Evolutionary conservation across 2,113 vertebrate genomes (phyloP), one percentile per base, ranked within the genome.

Genomic region (Dasypus novemcinctus): DNA sequence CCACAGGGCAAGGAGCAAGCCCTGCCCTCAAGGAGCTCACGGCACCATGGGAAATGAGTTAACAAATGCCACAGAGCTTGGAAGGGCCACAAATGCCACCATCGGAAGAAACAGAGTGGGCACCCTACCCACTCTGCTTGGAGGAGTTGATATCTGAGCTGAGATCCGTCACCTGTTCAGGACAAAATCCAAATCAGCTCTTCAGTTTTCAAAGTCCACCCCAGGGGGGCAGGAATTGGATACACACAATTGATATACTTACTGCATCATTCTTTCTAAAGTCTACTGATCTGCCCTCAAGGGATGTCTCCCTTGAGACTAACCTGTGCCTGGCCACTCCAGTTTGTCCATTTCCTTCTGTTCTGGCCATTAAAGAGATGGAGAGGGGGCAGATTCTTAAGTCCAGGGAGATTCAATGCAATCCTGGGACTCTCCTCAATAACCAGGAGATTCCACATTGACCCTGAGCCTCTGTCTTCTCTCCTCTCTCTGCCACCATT

Each of bases 151-250:
- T 1, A 41, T 31, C 72, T n/a, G 38, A 86, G 69, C 79, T 79
- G 84, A 92, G 91, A 49, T 41, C 31, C 9, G 81, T 92, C 38
- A 12, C 46, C 63, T 66, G 61, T 63, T 54, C 46, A 82, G 81
- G 66, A 85, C 66, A 88, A 84, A 92, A 85, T 46, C 78, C 85
- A 75, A 41, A 81, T 75, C 8, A 57, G 75, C 80, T 80, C 93
- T 84, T 92, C 63, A 31, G 43, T 52, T 94, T 84, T 83, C 46
- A 23, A 20, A 66, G 85, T 74, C 33, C 63, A 52, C 10, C 20
- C 7, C 15, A 18, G 78, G n/a, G 17, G 11, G 27, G 21, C 15
- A 80, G 61, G 36, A 38, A 88, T 31, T 33, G 52, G 68, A 80
- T 79, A 43, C 29, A 38, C 4, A 4, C 25, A 43, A 52, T 21